phyloP scores from a whole-genome alignment of 2,888 invertebrate genomes.

The Limnephilus rhombicus region DNA sequence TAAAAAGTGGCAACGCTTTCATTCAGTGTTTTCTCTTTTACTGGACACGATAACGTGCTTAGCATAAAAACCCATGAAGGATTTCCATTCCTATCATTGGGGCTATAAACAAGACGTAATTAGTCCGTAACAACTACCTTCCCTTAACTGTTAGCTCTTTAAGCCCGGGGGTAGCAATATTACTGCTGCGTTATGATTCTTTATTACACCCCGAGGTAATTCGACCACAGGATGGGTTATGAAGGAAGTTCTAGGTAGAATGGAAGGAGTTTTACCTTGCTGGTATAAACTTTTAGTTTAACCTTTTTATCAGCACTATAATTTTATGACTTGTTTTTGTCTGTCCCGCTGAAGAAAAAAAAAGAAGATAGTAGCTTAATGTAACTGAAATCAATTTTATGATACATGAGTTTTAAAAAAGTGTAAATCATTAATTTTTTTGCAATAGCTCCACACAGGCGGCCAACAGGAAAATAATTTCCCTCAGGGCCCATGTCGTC shows the following conservation, averaged over 20 bases:
- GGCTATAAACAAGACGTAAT: slow-evolving; percentile 64
- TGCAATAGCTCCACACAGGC: no score
- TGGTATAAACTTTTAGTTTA: neutral
- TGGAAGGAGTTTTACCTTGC: neutral
- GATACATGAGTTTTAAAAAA: no score
- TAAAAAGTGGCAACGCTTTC: neutral
- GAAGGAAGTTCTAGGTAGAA: neutral
- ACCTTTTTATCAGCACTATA: neutral
- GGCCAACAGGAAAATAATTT: no score
- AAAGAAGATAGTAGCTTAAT: no score
- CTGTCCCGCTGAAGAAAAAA: neutral
- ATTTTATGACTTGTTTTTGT: neutral
- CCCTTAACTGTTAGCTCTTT: slow-evolving; percentile 52
- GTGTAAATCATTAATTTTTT: no score
- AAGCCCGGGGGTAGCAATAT: slow-evolving; percentile 58
- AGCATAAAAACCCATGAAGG: slow-evolving; percentile 16
- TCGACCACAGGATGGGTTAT: slow-evolving; percentile 52
- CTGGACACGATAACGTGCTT: neutral
- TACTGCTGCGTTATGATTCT: slow-evolving; percentile 63
- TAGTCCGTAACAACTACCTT: slow-evolving; percentile 49
- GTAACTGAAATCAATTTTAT: no score
- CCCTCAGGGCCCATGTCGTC: no score
- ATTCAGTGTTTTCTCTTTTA: neutral
- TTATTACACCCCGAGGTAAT: slow-evolving; percentile 63
- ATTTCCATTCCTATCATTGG: slow-evolving; percentile 39